Evolutionary conservation across 2,113 vertebrate species (phyloP).

Genomic region (Mus spicilegus): DNA sequence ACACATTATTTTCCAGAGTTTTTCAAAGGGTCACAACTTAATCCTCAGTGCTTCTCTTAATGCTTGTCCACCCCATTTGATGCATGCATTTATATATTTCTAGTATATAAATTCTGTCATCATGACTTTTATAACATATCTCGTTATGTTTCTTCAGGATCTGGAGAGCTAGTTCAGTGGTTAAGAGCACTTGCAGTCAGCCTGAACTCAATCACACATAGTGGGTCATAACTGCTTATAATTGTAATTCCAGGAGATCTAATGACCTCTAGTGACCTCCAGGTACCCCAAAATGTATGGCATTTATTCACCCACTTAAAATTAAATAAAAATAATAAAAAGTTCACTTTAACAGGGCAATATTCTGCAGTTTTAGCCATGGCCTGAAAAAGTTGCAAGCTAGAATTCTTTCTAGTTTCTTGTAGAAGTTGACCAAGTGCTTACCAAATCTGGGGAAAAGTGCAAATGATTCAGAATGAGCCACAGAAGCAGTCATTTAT

Average conservation of each 20-base stretch:
- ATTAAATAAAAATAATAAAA: background rate
- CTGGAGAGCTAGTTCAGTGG: background rate
- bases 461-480: background rate
- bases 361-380: background rate
- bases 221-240: background rate
- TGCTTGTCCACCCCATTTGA: background rate
- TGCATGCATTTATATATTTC: background rate
- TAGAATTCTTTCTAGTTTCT: background rate
- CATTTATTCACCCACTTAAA: background rate
- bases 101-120: background rate
- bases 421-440: background rate
- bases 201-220: background rate
- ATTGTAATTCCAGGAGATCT: no score
- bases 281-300: background rate
- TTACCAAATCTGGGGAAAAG: background rate
- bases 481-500: background rate
- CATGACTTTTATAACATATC: background rate
- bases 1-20: background rate
- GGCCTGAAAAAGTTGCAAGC: background rate
- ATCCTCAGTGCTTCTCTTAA: background rate
- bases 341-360: background rate
- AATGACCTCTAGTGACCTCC: background rate
- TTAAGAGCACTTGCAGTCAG: background rate
- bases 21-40: background rate
- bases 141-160: background rate